Conservation (phyloP, 2,888 invertebrate genomes). For the Tipula confusa region DNA sequence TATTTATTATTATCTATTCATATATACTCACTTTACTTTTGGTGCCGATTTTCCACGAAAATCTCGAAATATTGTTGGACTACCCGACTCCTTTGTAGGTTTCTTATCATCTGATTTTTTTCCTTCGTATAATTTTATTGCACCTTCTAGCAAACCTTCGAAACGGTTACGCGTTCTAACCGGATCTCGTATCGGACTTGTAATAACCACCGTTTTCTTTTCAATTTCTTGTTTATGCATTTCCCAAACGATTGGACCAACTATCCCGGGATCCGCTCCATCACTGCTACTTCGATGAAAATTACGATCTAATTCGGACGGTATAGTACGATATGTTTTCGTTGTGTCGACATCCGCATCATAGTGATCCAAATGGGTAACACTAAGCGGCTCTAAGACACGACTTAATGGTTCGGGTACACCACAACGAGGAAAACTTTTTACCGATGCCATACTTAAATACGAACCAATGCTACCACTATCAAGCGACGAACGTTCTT, state of each 20-base stretch:
- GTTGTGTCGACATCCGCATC: constrained; percentile 40
- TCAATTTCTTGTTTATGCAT: constrained; percentile 66
- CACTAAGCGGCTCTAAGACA: constrained; percentile 73
- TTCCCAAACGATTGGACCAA: constrained; percentile 81
- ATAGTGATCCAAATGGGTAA: constrained; percentile 61
- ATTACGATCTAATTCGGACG: constrained; percentile 39
- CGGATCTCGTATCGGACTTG: constrained; percentile 46
- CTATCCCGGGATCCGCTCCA: constrained; percentile 74
- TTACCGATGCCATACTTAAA: constrained; percentile 80
- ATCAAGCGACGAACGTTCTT: constrained; percentile 29
- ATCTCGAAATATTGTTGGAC: constrained; percentile 41
- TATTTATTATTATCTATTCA: too few species aligned
- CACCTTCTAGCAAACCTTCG: constrained; percentile 49
- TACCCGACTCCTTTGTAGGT: constrained; percentile 37
- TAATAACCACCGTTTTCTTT: constrained; percentile 47
- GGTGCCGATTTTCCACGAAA: constrained; percentile 49
- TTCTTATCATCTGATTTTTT: constrained; percentile 38
- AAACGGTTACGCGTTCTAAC: constrained; percentile 47
- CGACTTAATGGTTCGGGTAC: constrained; percentile 74
- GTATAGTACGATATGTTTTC: constrained; percentile 39
- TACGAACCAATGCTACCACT: constrained; percentile 69
- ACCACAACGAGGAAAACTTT: constrained; percentile 70
- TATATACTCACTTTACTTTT: constrained; percentile 41
- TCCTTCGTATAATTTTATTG: constrained; percentile 48
- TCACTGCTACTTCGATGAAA: constrained; percentile 56